phyloP scores from a whole-genome alignment of 2,888 invertebrate species.

The Hydrotaea cyrtoneurina region DNA sequence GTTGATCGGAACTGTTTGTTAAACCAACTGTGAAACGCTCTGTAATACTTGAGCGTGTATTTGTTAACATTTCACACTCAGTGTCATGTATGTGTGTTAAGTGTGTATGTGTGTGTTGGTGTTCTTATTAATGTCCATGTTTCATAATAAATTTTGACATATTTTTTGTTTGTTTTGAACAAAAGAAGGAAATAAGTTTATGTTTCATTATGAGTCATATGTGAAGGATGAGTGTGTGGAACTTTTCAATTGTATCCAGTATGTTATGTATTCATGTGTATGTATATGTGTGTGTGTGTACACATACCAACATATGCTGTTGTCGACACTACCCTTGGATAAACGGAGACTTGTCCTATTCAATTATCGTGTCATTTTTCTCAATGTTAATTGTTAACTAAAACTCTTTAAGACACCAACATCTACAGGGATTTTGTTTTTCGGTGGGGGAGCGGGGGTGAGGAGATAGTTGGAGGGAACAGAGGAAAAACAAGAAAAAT shows the following conservation, averaged over 20 bases:
- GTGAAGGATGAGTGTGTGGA: neutral
- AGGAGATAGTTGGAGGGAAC: too few relatives aligned
- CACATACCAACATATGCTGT: neutral
- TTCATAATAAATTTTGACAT: constrained; percentile 67
- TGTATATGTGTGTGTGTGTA: neutral
- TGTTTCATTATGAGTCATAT: constrained; percentile 39
- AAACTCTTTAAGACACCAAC: constrained; percentile 1
- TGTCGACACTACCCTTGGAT: neutral
- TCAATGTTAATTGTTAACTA: constrained; percentile 8
- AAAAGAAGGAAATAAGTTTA: constrained; percentile 28
- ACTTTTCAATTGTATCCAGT: constrained; percentile 47
- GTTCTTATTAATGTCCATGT: constrained; percentile 61
- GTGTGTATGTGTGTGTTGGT: constrained; percentile 31
- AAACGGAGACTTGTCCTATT: neutral
- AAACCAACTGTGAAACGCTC: constrained; percentile 60
- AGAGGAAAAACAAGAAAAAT: too few relatives aligned
- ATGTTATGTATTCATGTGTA: too few relatives aligned
- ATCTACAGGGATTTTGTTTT: constrained; percentile 1
- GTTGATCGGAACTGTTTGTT: constrained; percentile 17
- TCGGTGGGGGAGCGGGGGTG: too few relatives aligned
- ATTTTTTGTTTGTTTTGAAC: constrained; percentile 35
- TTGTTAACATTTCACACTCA: constrained; percentile 34
- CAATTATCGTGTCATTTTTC: constrained; percentile 28
- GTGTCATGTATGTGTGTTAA: neutral
- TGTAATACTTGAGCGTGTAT: constrained; percentile 20